Base-by-base conservation (phyloP, 1,140 invertebrate species). In the Anastrepha ludens region DNA sequence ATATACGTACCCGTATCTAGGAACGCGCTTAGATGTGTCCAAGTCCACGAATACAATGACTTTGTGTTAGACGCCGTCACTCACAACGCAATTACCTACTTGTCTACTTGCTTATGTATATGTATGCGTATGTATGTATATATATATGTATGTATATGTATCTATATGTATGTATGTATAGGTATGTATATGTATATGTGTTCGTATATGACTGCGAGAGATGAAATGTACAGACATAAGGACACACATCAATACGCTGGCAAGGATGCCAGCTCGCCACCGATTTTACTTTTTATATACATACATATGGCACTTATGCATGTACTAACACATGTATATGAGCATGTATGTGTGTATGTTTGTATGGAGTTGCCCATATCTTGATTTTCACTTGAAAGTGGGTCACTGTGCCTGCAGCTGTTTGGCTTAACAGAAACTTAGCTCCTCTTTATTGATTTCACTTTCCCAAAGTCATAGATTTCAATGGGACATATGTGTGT, bases 381-480 rank as follows among this genome's bases (percentile, higher is more conserved):
- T 47, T 44, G 41, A 44, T 17, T 74, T 74, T 13, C 29, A 44
- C 67, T 7, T 11, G 17, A 47, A 74, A 74, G 39, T 74, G 67
- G 67, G 67, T 74, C 67, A 74, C 41, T 74, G 17, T 74, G 67
- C 67, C 67, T 74, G 41, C 67, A n/a, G 67, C 65, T 11, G 65
- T 67, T 67, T n/a, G 39, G 17, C 67, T 74, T 74, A 74, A 74
- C 67, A 15, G 67, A 41, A 74, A 44, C 13, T 15, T 74, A 41
- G 39, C 67, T 47, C 67, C 67, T 41, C 67, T 74, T 44, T 74
- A 74, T 74, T 74, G 67, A 74, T 74, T 74, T 74, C 67, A 74
- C 67, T 74, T 67, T 74, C 67, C 39, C 67, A 47, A 74, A 74
- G 67, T 74, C 67, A 74, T 74, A 74, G 67, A 74, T 74, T 44